Evolutionary conservation across 2,797 vertebrate genomes (phyloP), one percentile per base, ranked within the genome.

Genomic region (Melanogrammus aeglefinus): DNA sequence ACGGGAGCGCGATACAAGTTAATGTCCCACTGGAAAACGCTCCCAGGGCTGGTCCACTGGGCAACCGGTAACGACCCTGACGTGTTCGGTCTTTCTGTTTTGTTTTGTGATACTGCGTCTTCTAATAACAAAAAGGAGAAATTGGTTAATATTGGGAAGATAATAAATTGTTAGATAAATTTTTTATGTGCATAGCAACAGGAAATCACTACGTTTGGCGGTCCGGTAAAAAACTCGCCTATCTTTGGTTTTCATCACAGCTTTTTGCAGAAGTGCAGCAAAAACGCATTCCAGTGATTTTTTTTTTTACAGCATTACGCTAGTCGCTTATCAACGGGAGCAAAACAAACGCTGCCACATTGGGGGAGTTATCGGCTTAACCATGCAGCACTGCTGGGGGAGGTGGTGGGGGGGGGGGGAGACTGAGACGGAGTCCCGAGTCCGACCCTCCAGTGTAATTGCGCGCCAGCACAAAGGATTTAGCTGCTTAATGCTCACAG

Each of bases 401-500:
- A 5, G 44, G 3, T 0, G 47, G 16, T n/a, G 47, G 47, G 51
- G 7, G 21, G 31, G 29, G 1, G 29, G 29, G 29, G 2, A 29
- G 31, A 31, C n/a, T n/a, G n/a, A n/a, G 51, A 6, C 8, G 57
- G 57, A 63, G 63, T 69, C 63, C 24, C n/a, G 9, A 12, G 63
- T 27, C 63, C 24, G 10, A 27, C 63, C 63, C n/a, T n/a, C 63
- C 63, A 3, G 63, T 69, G 63, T 69, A 63, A 69, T 69, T 69
- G n/a, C 24, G 24, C n/a, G 63, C 63, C 63, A 69, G 63, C 63
- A 69, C 63, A 69, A 69, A 69, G 63, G 63, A 69, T 69, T 69
- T 69, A 69, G 24, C 63, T 27, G n/a, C 63, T 27, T 69, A 69
- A 27, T 69, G 24, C 14, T 27, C n/a, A 24, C 2, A 27, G 24